phyloP scores from a whole-genome alignment of 2,888 invertebrate genomes.

The Parnassius orleans region DNA sequence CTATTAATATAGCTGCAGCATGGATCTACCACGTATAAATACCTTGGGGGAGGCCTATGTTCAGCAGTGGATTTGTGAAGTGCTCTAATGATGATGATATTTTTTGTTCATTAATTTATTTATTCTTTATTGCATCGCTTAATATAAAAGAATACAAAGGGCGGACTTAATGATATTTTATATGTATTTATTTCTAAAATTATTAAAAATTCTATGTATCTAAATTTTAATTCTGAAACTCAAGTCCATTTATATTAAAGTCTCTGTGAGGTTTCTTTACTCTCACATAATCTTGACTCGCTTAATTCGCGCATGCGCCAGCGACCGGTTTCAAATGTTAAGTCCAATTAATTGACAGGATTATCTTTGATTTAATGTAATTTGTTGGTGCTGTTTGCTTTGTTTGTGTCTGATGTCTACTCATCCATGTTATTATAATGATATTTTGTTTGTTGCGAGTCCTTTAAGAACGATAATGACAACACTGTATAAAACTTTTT shows the following conservation, averaged over 20 bases:
- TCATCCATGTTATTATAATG: constrained; percentile 42
- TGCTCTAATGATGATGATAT: too few species aligned
- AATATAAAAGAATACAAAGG: too few species aligned
- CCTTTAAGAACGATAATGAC: constrained; percentile 31
- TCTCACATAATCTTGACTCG: constrained; percentile 60
- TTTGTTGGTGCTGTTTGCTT: constrained; percentile 72
- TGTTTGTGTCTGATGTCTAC: constrained; percentile 56
- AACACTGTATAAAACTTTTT: constrained; percentile 23
- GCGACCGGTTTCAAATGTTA: constrained; percentile 73
- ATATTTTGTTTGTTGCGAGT: constrained; percentile 28
- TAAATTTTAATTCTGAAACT: neutral
- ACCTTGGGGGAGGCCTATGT: too few species aligned
- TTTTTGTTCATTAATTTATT: too few species aligned
- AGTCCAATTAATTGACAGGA: constrained; percentile 80
- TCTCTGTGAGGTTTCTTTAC: constrained; percentile 32
- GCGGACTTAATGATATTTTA: too few species aligned
- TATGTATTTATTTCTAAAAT: neutral
- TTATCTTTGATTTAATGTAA: constrained; percentile 79
- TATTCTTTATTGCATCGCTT: too few species aligned
- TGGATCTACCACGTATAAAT: too few species aligned
- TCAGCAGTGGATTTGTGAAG: too few species aligned
- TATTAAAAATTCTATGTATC: neutral
- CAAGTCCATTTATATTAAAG: neutral
- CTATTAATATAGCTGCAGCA: too few species aligned
- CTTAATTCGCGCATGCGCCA: constrained; percentile 73